phyloP scores from a whole-genome alignment of 1,140 invertebrate species.

The Procambarus clarkii region DNA sequence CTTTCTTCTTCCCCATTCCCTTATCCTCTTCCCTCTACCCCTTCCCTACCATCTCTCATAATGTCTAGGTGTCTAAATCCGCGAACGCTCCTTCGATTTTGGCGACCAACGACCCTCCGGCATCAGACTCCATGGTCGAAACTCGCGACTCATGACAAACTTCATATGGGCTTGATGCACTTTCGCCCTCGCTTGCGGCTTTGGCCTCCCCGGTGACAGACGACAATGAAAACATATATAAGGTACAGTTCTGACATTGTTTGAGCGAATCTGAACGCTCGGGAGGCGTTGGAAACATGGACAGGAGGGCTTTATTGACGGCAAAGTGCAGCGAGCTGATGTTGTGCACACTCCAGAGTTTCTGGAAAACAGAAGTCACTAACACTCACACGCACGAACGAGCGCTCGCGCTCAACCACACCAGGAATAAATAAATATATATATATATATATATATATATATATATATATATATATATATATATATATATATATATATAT shows the following conservation, averaged over 20 bases:
- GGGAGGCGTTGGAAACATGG: neutral
- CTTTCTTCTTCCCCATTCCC: too few species aligned
- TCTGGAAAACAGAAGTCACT: neutral
- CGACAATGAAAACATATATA: constrained; percentile 31
- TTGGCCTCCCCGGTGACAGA: constrained; percentile 12
- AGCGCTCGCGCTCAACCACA: too few species aligned
- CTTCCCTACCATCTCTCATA: neutral
- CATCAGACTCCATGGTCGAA: neutral
- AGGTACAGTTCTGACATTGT: neutral
- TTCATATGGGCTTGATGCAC: neutral
- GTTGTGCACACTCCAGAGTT: neutral
- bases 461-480: neutral
- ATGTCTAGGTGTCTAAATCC: constrained; percentile 41
- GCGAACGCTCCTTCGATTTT: constrained; percentile 4
- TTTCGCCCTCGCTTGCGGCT: constrained; percentile 6
- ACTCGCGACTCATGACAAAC: neutral
- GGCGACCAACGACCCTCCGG: neutral
- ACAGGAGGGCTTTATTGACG: neutral
- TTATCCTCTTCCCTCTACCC: too few species aligned
- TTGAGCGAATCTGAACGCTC: neutral
- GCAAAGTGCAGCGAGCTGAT: neutral
- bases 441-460: too few species aligned
- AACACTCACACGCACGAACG: too few species aligned
- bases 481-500: constrained; percentile 6
- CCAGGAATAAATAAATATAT: too few species aligned